Evolutionary conservation across 2,888 invertebrate genomes (phyloP).

Genomic region (Parnassius apollo): DNA sequence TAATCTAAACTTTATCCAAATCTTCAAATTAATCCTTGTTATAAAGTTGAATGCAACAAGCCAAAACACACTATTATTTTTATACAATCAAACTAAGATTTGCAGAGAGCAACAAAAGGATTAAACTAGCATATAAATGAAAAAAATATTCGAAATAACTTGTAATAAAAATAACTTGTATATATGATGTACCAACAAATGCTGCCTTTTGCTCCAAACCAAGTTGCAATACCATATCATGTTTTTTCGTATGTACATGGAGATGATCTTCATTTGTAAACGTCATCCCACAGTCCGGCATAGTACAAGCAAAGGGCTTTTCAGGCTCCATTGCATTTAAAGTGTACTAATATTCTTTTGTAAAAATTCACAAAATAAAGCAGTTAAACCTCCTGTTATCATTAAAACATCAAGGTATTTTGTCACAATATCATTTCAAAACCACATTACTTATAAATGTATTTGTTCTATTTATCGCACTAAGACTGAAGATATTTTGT

Average conservation of each 20-base stretch:
- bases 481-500: too few relatives aligned
- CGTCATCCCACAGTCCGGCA: conserved; percentile 87
- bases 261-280: conserved; percentile 91
- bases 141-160: too few relatives aligned
- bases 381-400: background rate
- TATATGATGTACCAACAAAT: conserved; percentile 82
- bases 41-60: too few relatives aligned
- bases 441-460: background rate
- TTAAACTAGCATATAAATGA: too few relatives aligned
- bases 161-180: too few relatives aligned
- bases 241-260: conserved; percentile 89
- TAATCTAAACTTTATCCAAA: too few relatives aligned
- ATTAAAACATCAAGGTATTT: background rate
- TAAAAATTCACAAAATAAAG: background rate
- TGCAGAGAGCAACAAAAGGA: too few relatives aligned
- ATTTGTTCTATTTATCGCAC: too few relatives aligned
- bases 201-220: conserved; percentile 82
- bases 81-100: too few relatives aligned
- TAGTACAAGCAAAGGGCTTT: conserved; percentile 87
- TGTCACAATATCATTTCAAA: background rate
- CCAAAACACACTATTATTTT: too few relatives aligned
- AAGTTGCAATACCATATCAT: conserved; percentile 91
- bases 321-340: conserved; percentile 71
- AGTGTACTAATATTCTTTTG: background rate
- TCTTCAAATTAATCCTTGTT: too few relatives aligned